These are phyloP conservation scores for Hemiscyllium ocellatum DNA, from an alignment of 2,113 vertebrate genomes.

Conservation along the genomic window DNA sequence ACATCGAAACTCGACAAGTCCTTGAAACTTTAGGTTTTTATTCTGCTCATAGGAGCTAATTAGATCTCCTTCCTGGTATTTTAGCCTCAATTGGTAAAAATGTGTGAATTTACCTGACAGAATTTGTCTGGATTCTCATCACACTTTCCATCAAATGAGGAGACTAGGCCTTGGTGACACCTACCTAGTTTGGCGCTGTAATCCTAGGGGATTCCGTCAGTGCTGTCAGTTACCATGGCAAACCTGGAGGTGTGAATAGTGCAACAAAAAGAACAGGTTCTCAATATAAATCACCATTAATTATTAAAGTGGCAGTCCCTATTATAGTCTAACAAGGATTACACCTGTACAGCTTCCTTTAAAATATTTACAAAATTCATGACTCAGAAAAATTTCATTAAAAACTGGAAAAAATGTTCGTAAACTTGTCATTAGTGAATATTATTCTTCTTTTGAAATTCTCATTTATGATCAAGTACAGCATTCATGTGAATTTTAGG, in stretches of 20 bases:
- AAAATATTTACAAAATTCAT: background rate
- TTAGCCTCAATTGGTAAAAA: constrained; percentile 56
- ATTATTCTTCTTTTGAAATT: background rate
- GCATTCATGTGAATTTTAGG: background rate
- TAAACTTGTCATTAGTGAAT: background rate
- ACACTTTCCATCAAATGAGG: constrained; percentile 39
- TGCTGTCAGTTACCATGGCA: constrained; percentile 29
- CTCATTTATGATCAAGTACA: background rate
- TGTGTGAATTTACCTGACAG: constrained; percentile 54
- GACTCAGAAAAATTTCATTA: background rate
- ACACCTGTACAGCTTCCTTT: constrained; percentile 17
- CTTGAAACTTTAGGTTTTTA: constrained; percentile 35
- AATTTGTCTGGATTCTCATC: constrained; percentile 47
- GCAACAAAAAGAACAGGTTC: constrained; percentile 14
- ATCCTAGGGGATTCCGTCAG: background rate
- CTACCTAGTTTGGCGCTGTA: background rate
- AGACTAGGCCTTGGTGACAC: fast-evolving
- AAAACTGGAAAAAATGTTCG: background rate
- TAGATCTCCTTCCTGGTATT: constrained; percentile 44
- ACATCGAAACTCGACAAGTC: constrained; percentile 15
- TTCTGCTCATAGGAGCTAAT: constrained; percentile 50
- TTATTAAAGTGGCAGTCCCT: constrained; percentile 33
- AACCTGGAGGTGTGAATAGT: background rate
- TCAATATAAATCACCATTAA: constrained; percentile 20
- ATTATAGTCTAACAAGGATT: background rate